phyloP scores from a whole-genome alignment of 2,888 invertebrate species.

The Himalopsyche japonica region DNA sequence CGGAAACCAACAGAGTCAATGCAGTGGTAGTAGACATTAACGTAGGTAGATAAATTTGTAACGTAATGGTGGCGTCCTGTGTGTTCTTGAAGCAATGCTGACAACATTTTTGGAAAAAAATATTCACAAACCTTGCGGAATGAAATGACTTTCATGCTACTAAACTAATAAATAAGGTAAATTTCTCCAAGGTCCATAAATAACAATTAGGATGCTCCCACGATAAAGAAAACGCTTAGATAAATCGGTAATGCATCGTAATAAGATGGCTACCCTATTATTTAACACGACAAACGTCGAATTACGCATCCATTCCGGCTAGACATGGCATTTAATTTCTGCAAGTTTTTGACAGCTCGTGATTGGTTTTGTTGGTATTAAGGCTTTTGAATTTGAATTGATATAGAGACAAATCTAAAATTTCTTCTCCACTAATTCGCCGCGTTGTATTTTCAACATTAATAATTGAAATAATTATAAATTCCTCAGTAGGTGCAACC shows the following conservation, averaged over 20 bases:
- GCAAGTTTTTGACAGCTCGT: conserved; percentile 27
- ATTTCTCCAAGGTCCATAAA: background rate
- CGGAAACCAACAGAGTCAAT: background rate
- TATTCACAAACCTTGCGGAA: conserved; percentile 34
- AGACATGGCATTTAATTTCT: conserved; percentile 5
- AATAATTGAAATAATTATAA: too few species aligned
- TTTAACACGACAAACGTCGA: background rate
- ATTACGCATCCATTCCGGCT: conserved; percentile 6
- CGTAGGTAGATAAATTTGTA: conserved; percentile 39
- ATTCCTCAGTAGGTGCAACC: too few species aligned
- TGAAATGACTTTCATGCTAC: conserved; percentile 15
- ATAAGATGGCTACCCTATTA: conserved; percentile 12
- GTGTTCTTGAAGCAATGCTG: conserved; percentile 54
- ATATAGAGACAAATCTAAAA: background rate
- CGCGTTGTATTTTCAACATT: too few species aligned
- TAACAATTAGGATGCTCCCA: background rate
- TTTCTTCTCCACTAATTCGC: too few species aligned
- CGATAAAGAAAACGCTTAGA: background rate
- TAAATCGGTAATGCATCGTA: background rate
- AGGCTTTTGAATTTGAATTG: background rate
- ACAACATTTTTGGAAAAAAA: conserved; percentile 54
- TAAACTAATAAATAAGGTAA: conserved; percentile 24
- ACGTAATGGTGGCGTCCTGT: conserved; percentile 58
- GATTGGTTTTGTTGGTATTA: conserved; percentile 25
- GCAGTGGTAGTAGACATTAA: background rate